These are phyloP conservation scores for Pseudococcus viburni DNA, from an alignment of 2,888 invertebrate genomes.

Conservation along the genomic window DNA sequence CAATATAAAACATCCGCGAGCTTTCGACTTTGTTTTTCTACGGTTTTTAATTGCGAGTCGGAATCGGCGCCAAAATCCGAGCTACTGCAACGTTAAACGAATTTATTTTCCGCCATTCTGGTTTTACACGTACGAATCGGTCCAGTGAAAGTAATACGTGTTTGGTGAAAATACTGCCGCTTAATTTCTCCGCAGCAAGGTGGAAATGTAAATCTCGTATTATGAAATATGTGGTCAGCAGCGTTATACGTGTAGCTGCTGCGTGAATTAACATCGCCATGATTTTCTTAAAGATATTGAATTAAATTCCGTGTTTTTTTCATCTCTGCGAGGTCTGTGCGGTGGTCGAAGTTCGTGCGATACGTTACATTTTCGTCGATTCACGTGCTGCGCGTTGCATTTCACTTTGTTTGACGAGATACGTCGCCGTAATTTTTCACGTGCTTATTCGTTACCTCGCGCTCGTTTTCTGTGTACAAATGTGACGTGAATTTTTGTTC, in stretches of 20 bases:
- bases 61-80: background rate
- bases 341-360: background rate
- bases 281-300: constrained; percentile 62
- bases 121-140: constrained; percentile 60
- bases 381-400: constrained; percentile 17
- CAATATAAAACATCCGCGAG: constrained; percentile 40
- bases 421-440: constrained; percentile 34
- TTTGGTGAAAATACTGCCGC: constrained; percentile 61
- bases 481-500: constrained; percentile 26
- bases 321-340: background rate
- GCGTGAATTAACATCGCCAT: constrained; percentile 18
- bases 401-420: constrained; percentile 31
- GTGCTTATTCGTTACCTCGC: constrained; percentile 34
- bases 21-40: constrained; percentile 33
- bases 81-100: constrained; percentile 4
- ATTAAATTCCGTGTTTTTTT: constrained; percentile 8
- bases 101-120: constrained; percentile 44
- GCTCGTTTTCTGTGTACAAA: constrained; percentile 33
- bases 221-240: constrained; percentile 60
- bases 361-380: background rate
- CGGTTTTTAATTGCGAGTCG: background rate
- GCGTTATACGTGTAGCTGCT: background rate
- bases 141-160: constrained; percentile 65
- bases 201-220: constrained; percentile 60
- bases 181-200: constrained; percentile 34